Evolutionary conservation across 2,888 invertebrate genomes (phyloP), one percentile per base, ranked within the genome.

Genomic region (Protophormia terraenovae): DNA sequence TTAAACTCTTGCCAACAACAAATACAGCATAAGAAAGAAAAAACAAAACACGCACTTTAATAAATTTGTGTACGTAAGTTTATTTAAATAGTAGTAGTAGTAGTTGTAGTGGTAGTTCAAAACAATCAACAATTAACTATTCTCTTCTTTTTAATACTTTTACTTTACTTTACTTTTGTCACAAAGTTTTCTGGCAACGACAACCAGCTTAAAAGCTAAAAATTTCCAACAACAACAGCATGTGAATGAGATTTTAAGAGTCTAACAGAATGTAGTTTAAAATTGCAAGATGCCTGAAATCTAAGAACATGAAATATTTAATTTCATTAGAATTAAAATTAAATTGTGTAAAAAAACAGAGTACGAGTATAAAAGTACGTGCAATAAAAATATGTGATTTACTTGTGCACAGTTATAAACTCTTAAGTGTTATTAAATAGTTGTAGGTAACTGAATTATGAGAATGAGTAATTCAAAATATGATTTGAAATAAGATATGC

Each of bases 101-200:
- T 14, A 62, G 19, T n/a, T 8, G 38, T 55, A 38, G 27, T 55
- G 24, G 45, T 22, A 22, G 41, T n/a, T 62, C 47, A 19, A 67
- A 81, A 81, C 81, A 75, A 67, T 81, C 55, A 83, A 58, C 76
- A 83, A 78, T 83, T 83, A 78, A 78, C 71, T 76, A 38, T 14
- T 60, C 50, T 64, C 10, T 27, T 24, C n/a, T 47, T 47, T n/a
- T 50, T 35, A 50, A 62, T 27, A 24, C 62, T 62, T 50, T 35
- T 35, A 35, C 38, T 66, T 64, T 66, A 38, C 60, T 72, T 29
- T n/a, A 8, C 14, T 58, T 16, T 55, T 69, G 29, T 62, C 10
- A 35, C 35, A 78, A 78, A 78, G 60, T 69, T 78, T 50, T 78
- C 12, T 1, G 47, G 12, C 55, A n/a, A 12, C 24, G 27, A 50